phyloP scores from a whole-genome alignment of 2,888 invertebrate genomes.

The Caenorhabditis drosophilae region DNA sequence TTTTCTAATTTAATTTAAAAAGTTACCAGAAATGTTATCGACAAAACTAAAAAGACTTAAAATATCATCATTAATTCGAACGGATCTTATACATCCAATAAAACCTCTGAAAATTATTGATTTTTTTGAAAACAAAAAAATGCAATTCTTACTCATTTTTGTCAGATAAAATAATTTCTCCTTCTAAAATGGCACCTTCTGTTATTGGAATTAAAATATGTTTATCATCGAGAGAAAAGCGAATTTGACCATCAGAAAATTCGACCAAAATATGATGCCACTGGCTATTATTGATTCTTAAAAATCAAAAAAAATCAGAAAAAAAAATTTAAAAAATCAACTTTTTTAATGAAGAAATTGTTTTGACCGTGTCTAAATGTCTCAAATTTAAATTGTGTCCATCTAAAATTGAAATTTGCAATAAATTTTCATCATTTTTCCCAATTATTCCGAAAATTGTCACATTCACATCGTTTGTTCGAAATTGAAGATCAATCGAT shows the following conservation, averaged over 20 bases:
- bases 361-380: conserved; percentile 16
- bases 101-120: conserved; percentile 38
- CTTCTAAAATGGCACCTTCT: conserved; percentile 25
- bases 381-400: conserved; percentile 25
- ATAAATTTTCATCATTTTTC: conserved; percentile 22
- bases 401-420: conserved; percentile 17
- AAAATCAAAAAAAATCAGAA: too few species aligned
- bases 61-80: conserved; percentile 40
- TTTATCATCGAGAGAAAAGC: conserved; percentile 33
- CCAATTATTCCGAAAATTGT: conserved; percentile 17
- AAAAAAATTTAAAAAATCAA: conserved; percentile 2
- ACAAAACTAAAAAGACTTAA: conserved; percentile 15
- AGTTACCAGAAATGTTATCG: not conserved
- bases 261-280: conserved; percentile 64
- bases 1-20: not conserved
- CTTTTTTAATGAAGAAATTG: conserved; percentile 25
- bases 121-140: not conserved
- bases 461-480: conserved; percentile 23
- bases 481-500: conserved; percentile 30
- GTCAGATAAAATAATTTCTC: conserved; percentile 19
- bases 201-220: conserved; percentile 17
- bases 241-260: conserved; percentile 45
- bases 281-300: conserved; percentile 56
- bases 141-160: conserved; percentile 3
- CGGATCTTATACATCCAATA: conserved; percentile 56